Percentiles rank a stretch among this genome's conserved stretches.
These are phyloP conservation scores for Ectobius pallidus DNA, from an alignment of 2,888 invertebrate species.

Conservation along the genomic window DNA sequence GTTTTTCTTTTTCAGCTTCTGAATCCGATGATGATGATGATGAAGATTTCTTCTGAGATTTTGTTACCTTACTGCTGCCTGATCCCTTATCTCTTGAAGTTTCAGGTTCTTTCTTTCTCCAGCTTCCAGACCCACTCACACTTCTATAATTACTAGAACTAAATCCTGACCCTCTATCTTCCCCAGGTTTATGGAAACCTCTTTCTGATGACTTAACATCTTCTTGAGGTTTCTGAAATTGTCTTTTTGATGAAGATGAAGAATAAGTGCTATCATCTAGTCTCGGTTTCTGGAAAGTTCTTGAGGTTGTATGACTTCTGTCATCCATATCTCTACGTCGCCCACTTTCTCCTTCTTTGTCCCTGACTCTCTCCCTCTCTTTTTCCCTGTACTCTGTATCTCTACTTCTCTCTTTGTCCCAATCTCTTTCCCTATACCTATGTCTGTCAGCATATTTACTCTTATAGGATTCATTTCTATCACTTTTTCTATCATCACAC, in stretches of 20 bases:
- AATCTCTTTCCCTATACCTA: conserved; percentile 41
- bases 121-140: conserved; percentile 12
- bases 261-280: neutral
- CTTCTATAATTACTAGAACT: neutral
- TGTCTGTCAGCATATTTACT: conserved; percentile 27
- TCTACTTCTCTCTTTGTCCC: conserved; percentile 45
- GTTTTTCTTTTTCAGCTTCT: conserved; percentile 30
- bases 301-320: neutral
- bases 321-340: neutral
- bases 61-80: conserved; percentile 28
- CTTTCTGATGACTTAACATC: conserved; percentile 40
- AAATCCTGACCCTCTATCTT: neutral
- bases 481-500: neutral
- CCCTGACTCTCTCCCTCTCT: neutral
- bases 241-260: neutral
- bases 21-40: conserved; percentile 27
- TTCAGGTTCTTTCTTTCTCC: conserved; percentile 38
- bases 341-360: neutral
- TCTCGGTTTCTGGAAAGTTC: neutral
- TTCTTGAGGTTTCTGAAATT: conserved; percentile 49
- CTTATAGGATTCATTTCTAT: neutral
- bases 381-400: neutral
- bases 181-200: neutral
- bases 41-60: neutral
- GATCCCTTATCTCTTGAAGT: conserved; percentile 25